Base-by-base conservation (phyloP, 2,888 invertebrate species). In the Rhamnusium bicolor region DNA sequence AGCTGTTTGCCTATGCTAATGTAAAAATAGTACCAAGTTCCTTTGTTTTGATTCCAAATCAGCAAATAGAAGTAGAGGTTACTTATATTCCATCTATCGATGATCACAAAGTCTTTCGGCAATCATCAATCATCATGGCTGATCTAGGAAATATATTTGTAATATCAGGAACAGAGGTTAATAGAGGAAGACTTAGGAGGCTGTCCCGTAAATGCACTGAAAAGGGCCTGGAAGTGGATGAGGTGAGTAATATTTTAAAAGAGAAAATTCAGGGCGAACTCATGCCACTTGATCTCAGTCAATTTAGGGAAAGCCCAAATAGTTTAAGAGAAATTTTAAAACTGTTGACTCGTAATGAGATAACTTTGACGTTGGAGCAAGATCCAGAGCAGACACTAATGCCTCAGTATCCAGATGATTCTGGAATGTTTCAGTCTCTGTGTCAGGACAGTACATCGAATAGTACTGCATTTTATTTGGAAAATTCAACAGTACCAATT, bases 331-430 rank as follows among this genome's bases (percentile, higher is more conserved):
- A 85, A 70, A 85, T 71, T 72, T 83, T 78, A 19, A 82, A 84
- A 69, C 80, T 82, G 12, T 78, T 88, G 10, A 79, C 76, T 16
- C 77, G 73, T 7, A 82, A 84, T 21, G 87, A 88, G 79, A 81
- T 88, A 29, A 79, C 82, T n/a, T 47, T 88, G 19, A 87, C 86
- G 1, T 68, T 88, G 3, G 88, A 88, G 76, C 85, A 84, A 67
- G 86, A 88, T 77, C 79, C 83, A 10, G 86, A 88, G 54, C 76
- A 81, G 47, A 87, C 87, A 0, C 72, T 87, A 10, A 81, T 86
- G 40, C 80, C 84, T 6, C 84, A 81, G 10, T 83, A 79, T 21
- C 78, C 81, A 3, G 86, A 87, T 69, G 87, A 88, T 58, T 85
- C 86, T 6, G 83, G 81, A 0, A 72, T 85, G 73, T 88, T 84